A percentile compares a stretch with the other conserved stretches of the same genome.
These are phyloP conservation scores for Pachyrhynchus sulphureomaculatus DNA, from an alignment of 1,140 invertebrate species.

Conservation along the genomic window DNA sequence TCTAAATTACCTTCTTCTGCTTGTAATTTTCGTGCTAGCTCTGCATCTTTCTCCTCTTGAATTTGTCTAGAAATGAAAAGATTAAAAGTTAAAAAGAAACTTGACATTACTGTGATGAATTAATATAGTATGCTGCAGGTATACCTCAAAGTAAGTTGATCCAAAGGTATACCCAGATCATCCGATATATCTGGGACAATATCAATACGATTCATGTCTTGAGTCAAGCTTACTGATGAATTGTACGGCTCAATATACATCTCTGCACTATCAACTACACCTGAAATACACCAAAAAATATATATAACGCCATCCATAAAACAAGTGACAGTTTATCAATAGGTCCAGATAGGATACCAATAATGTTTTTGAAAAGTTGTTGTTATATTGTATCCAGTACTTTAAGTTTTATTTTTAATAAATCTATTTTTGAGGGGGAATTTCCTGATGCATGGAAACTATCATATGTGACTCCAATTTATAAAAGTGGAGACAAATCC, in stretches of 20 bases:
- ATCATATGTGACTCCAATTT: too few relatives aligned
- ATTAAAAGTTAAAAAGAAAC: neutral
- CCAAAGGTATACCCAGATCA: conserved; percentile 58
- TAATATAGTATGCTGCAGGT: too few relatives aligned
- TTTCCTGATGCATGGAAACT: too few relatives aligned
- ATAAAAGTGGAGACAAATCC: too few relatives aligned
- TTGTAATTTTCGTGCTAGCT: conserved; percentile 58
- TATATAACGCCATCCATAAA: too few relatives aligned
- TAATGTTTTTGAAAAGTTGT: too few relatives aligned
- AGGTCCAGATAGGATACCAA: too few relatives aligned
- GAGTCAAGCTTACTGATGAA: conserved; percentile 22
- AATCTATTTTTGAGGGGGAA: too few relatives aligned
- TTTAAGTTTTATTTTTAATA: too few relatives aligned
- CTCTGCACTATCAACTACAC: conserved; percentile 32
- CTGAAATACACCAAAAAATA: neutral
- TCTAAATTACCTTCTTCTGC: conserved; percentile 62
- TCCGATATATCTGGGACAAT: conserved; percentile 37
- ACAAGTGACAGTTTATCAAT: too few relatives aligned
- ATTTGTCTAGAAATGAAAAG: conserved; percentile 53
- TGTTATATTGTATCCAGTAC: too few relatives aligned
- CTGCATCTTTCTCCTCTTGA: conserved; percentile 64
- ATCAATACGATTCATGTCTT: conserved; percentile 44
- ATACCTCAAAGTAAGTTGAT: conserved; percentile 51
- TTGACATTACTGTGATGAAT: neutral
- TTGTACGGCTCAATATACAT: conserved; percentile 42